These are phyloP conservation scores for Drosophila multiciliata DNA, from an alignment of 2,888 invertebrate genomes.

Conservation along the genomic window DNA sequence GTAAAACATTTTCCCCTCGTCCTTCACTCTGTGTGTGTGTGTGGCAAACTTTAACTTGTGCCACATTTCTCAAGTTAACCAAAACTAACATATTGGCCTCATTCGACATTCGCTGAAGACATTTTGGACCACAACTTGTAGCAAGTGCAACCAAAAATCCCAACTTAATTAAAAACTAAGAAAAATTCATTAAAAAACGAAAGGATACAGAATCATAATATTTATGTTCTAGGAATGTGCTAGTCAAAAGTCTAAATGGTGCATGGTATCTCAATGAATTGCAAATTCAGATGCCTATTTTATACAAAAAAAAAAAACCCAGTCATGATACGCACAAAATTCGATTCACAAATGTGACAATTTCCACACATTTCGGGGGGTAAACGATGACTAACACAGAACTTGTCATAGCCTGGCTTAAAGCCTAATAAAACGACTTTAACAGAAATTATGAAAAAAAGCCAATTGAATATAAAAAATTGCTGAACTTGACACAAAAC, in stretches of 20 bases:
- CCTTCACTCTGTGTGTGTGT: not conserved
- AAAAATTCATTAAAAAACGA: not conserved
- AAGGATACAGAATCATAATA: not conserved
- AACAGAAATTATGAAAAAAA: slow-evolving; percentile 26
- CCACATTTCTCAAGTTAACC: not conserved
- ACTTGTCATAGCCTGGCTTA: not conserved
- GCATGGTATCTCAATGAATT: not conserved
- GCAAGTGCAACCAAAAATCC: not conserved
- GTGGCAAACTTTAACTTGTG: not conserved
- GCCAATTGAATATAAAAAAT: slow-evolving; percentile 66
- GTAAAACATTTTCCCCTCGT: not conserved
- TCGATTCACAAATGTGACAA: not conserved
- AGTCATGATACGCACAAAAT: not conserved
- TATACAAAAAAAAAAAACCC: not conserved
- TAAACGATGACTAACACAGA: not conserved
- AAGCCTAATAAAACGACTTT: not conserved
- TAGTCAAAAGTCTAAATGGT: not conserved
- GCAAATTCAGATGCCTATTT: not conserved
- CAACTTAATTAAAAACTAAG: not conserved
- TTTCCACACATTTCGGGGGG: not conserved
- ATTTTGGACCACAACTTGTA: not conserved
- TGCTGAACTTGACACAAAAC: slow-evolving; percentile 66
- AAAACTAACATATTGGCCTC: not conserved
- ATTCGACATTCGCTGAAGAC: not conserved
- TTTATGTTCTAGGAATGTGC: not conserved